Conservation (phyloP, 30 jellyfish, hydroid and myxozoan species). For the Aurelia sp. region DNA sequence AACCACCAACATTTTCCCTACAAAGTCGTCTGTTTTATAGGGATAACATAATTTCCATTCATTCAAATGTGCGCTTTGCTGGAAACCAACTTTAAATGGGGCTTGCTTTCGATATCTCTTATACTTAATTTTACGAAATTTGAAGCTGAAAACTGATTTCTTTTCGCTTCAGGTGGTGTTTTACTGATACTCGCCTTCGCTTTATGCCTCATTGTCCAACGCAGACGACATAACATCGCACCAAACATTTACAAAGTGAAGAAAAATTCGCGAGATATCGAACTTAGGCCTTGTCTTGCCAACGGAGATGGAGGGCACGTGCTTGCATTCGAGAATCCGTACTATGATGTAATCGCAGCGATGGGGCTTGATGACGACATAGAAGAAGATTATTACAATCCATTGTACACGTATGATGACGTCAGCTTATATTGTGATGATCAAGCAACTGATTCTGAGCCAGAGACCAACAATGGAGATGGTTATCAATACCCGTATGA, state of each 20-base stretch:
- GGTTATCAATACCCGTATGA: slow-evolving; percentile 81
- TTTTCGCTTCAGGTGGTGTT: slow-evolving; percentile 52
- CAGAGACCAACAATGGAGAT: slow-evolving; percentile 81
- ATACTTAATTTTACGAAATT: too few species aligned
- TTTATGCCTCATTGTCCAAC: slow-evolving; percentile 19
- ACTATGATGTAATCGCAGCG: slow-evolving; percentile 98
- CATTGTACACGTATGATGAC: slow-evolving; percentile 73
- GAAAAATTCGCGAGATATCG: slow-evolving; percentile 87
- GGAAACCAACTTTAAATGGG: too few species aligned
- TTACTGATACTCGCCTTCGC: slow-evolving; percentile 46
- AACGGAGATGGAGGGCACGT: slow-evolving; percentile 85
- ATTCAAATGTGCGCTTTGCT: too few species aligned
- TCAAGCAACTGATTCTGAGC: slow-evolving; percentile 77
- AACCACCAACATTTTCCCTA: too few species aligned
- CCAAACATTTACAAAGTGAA: slow-evolving; percentile 86
- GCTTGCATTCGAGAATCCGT: slow-evolving; percentile 94
- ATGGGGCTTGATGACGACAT: slow-evolving; percentile 99
- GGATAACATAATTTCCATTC: too few species aligned
- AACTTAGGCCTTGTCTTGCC: slow-evolving; percentile 81
- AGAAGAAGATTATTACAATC: slow-evolving; percentile 95
- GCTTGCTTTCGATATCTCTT: too few species aligned
- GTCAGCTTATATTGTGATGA: slow-evolving; percentile 68
- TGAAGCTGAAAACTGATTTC: background rate
- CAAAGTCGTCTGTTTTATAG: too few species aligned
- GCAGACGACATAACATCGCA: slow-evolving; percentile 53